A percentile compares a stretch with the other conserved stretches of the same genome.
Conservation (phyloP, 2,113 vertebrate species). For the Vimba vimba region DNA sequence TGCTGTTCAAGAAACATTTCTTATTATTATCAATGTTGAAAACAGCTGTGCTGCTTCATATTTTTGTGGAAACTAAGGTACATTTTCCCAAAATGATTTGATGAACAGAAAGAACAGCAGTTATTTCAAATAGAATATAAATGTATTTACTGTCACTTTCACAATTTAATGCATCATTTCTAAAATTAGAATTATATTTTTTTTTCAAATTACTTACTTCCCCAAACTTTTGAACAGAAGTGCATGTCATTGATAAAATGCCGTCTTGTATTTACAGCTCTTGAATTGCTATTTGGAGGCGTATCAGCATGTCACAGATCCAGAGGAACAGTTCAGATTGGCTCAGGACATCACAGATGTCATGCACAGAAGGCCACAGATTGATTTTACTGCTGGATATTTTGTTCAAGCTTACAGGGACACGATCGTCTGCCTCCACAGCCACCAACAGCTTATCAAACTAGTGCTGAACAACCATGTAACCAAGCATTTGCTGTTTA, state of each 20-base stretch:
- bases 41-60: not conserved
- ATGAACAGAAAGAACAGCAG: not conserved
- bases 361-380: conserved; percentile 67
- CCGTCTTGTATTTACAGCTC: conserved; percentile 65
- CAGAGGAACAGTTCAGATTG: conserved; percentile 75
- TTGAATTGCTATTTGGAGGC: conserved; percentile 79
- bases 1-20: not conserved
- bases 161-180: too few species aligned
- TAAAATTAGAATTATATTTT: too few species aligned
- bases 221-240: not conserved
- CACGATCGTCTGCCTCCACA: conserved; percentile 71
- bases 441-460: conserved; percentile 73
- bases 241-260: not conserved
- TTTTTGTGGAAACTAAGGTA: not conserved
- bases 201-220: too few species aligned
- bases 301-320: conserved; percentile 75
- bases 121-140: not conserved
- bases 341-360: conserved; percentile 74
- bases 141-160: too few species aligned
- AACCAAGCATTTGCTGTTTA: conserved; percentile 19
- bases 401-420: conserved; percentile 72
- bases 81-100: not conserved
- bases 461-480: conserved; percentile 71
- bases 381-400: conserved; percentile 73
- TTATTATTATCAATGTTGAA: not conserved